A percentile compares a stretch with the other conserved stretches of the same genome.
phyloP scores from a whole-genome alignment of 2,888 invertebrate species.

The Polymixis lichenea region DNA sequence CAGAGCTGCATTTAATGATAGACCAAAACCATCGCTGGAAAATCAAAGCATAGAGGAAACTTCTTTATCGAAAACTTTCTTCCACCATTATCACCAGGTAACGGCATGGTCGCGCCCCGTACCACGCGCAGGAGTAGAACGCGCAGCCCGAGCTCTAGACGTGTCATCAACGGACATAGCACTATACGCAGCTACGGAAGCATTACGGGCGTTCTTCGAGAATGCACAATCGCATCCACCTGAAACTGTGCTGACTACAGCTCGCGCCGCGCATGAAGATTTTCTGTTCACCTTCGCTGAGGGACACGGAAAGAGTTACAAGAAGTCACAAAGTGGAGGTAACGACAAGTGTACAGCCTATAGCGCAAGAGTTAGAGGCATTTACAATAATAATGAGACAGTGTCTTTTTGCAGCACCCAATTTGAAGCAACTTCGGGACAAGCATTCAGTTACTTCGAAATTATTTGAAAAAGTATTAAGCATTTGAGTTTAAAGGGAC shows the following conservation, averaged over 20 bases:
- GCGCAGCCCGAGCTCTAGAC: slow-evolving; percentile 90
- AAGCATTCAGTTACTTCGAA: not conserved
- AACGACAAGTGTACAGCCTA: slow-evolving; percentile 38
- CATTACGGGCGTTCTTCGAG: slow-evolving; percentile 92
- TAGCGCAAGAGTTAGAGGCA: not conserved
- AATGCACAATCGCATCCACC: slow-evolving; percentile 89
- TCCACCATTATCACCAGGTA: slow-evolving; percentile 78
- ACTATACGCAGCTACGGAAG: slow-evolving; percentile 91
- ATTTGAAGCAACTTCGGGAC: not conserved
- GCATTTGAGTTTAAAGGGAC: not conserved
- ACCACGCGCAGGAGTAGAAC: slow-evolving; percentile 89
- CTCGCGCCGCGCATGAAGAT: slow-evolving; percentile 91
- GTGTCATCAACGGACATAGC: slow-evolving; percentile 92
- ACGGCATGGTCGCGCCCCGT: slow-evolving; percentile 93
- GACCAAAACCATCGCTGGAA: not conserved
- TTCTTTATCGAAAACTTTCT: not conserved
- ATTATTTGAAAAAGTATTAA: not conserved
- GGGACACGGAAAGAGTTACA: slow-evolving; percentile 85
- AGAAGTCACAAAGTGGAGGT: slow-evolving; percentile 90
- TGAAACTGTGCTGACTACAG: slow-evolving; percentile 91
- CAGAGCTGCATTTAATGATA: not conserved
- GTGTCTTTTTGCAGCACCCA: not conserved
- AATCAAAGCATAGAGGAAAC: too few relatives aligned
- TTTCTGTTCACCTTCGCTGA: slow-evolving; percentile 89
- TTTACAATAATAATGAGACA: slow-evolving; percentile 1